Base-by-base conservation (phyloP, 1,140 invertebrate genomes). In the Phymastichus coffea region DNA sequence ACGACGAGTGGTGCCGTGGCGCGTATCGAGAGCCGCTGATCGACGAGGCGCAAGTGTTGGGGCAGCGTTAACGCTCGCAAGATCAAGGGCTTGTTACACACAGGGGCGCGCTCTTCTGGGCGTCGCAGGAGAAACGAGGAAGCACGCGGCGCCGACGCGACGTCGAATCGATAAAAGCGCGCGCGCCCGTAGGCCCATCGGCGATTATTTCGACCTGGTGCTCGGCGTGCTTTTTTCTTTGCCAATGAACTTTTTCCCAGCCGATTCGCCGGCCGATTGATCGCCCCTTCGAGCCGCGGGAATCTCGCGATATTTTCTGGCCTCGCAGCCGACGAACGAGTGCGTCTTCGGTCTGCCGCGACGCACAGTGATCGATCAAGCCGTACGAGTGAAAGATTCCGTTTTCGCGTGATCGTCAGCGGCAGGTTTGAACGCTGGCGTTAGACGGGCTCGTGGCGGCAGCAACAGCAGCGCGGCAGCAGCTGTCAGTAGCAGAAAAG, bases 41-140 rank as follows among this genome's bases (percentile, higher is more conserved):
- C 72, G 72, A 74, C 61, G 58, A 65, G 57, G 15, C 25, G 17
- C 3, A 14, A 56, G 54, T 66, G 65, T 66, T 63, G 57, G 47
- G 48, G 67, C 61, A 70, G 70, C 71, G 73, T 68, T 72, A 64
- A 73, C 67, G 70, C 63, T 37, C 35, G 30, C 33, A 37, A 43
- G 37, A 56, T 26, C 19, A 23, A 53, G 51, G 51, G 22, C 19
- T 7, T 12, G 4, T n/a, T n/a, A n/a, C n/a, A n/a, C n/a, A 20
- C 12, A 26, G 22, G 43, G 2, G 22, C 3, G 40, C 3, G 14
- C 15, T 20, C 4, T 33, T 33, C 17, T 3, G 15, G 15, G n/a
- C n/a, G 22, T 49, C 12, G 6, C 12, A 2, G 3, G 23, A 40
- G 28, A 53, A 52, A 53, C 30, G 33, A 35, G 28, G n/a, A n/a